Evolutionary conservation across 2,113 vertebrate species (phyloP).

Genomic region (Pedetes capensis): DNA sequence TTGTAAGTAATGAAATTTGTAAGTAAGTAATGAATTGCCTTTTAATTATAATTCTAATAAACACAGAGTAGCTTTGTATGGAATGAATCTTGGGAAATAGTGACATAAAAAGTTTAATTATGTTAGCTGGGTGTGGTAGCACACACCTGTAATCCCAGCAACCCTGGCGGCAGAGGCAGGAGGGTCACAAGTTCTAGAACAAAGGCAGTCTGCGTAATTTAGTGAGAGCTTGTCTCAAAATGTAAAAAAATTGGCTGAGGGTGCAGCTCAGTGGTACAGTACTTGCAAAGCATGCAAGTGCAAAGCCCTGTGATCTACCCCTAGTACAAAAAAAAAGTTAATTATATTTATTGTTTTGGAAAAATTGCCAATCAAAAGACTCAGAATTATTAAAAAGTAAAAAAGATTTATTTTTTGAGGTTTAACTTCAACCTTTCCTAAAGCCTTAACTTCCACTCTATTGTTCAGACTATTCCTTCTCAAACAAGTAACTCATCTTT

Average conservation of each 20-base stretch:
- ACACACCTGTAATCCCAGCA: too few relatives aligned
- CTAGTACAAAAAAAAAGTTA: too few relatives aligned
- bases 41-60: neutral
- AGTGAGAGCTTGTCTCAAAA: too few relatives aligned
- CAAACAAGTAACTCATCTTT: neutral
- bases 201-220: too few relatives aligned
- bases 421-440: neutral
- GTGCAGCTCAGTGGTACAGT: too few relatives aligned
- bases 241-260: too few relatives aligned
- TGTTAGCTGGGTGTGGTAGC: too few relatives aligned
- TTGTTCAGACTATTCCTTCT: neutral
- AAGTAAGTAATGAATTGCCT: neutral
- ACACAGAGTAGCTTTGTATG: neutral
- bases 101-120: neutral
- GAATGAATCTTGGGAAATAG: neutral
- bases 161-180: too few relatives aligned
- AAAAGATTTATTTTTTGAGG: neutral
- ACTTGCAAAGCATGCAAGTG: too few relatives aligned
- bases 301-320: too few relatives aligned
- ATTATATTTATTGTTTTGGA: neutral
- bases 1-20: neutral
- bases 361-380: neutral
- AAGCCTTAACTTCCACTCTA: neutral
- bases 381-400: neutral
- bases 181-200: too few relatives aligned